Base-by-base conservation (phyloP, 2,888 invertebrate species). In the Dolichomitus sp. region DNA sequence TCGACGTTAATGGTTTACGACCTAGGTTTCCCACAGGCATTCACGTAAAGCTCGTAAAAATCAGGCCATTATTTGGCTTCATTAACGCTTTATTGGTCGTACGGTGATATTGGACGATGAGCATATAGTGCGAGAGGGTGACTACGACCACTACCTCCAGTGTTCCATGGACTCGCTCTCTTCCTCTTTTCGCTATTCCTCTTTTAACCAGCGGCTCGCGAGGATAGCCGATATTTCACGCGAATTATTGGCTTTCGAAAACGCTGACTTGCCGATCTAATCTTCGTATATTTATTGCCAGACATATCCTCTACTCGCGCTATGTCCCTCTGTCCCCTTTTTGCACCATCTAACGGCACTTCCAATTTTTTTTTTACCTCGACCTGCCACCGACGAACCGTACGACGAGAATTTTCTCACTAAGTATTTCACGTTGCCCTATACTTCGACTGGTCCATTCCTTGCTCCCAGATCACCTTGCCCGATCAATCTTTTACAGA, bases 221-320 rank as follows among this genome's bases (percentile, higher is more conserved):
- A 78, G 82, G 82, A 79, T 81, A 72, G 81, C 80, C 85, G 85
- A 88, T 87, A 88, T 88, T 86, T 87, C 85, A 85, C 86, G 85
- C 87, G 87, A 88, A 87, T 88, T 88, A 88, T 88, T 87, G 88
- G 85, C 86, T 84, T 83, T 80, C 84, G 86, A 87, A 88, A 87
- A 86, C 84, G 88, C 88, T 88, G 88, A 88, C 88, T 88, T 85
- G 85, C 85, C 86, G 88, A 88, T 88, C 87, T 88, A 88, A 88
- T 88, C 88, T 87, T 75, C 80, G 81, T 85, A 84, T 88, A 88
- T 88, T 88, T 88, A 88, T 88, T 86, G 84, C 88, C 84, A 73
- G 82, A 66, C 82, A 79, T 85, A 83, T 83, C 85, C 85, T 85
- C 83, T 80, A 45, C 75, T 80, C 80, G 70, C 68, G 59, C 75